phyloP scores from a whole-genome alignment of 2,888 invertebrate genomes.

The Lasioglossum zephyrum region DNA sequence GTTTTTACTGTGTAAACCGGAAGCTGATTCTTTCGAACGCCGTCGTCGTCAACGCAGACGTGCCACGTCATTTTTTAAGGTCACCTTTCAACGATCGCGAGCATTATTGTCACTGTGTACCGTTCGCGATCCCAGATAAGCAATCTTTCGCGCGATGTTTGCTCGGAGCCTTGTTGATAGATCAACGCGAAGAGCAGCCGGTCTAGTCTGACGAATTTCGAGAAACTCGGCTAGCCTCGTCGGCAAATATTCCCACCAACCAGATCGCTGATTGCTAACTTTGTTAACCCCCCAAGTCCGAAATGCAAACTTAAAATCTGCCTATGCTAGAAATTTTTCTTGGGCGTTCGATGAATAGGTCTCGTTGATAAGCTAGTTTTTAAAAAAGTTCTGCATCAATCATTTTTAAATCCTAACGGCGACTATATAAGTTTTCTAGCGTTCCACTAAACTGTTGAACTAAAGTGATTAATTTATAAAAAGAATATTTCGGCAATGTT shows the following conservation, averaged over 20 bases:
- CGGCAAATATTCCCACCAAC: neutral
- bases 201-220: constrained; percentile 46
- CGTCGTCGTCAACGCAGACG: constrained; percentile 15
- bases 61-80: constrained; percentile 68
- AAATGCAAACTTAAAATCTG: neutral
- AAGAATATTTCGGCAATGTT: neutral
- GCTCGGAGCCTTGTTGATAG: constrained; percentile 67
- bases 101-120: constrained; percentile 62
- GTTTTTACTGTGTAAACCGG: neutral
- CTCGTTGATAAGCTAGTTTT: neutral
- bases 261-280: neutral
- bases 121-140: constrained; percentile 71
- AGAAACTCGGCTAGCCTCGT: neutral
- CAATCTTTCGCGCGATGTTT: constrained; percentile 73
- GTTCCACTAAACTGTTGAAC: neutral
- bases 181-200: constrained; percentile 52
- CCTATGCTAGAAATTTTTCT: neutral
- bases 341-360: neutral
- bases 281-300: neutral
- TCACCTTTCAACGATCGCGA: constrained; percentile 58
- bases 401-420: neutral
- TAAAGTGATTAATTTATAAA: neutral
- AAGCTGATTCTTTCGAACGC: neutral
- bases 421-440: neutral
- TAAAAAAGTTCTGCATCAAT: neutral